Base-by-base conservation (phyloP, 2,113 vertebrate genomes). In the Zosterops pallidus region DNA sequence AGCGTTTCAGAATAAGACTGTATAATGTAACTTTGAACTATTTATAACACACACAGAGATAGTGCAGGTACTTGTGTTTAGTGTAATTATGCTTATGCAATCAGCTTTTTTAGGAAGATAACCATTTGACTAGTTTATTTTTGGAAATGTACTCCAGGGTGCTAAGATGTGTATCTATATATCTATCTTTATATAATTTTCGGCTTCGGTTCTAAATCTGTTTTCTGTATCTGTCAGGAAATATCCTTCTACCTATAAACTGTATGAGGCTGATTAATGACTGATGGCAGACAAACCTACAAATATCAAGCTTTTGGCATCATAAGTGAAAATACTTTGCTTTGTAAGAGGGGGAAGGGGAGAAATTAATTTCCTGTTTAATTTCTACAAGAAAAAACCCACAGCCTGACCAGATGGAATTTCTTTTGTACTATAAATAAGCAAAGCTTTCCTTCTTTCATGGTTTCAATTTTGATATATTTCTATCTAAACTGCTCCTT, bases 61-160 rank as follows among this genome's bases (percentile, higher is more conserved):
- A 97, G 97, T 96, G 94, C 97, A 98, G 97, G 97, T 97, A 91
- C 97, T 92, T 96, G 59, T 97, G 96, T 98, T 96, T 97, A 97
- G 97, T 97, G 97, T 97, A 94, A 93, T 97, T 97, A 98, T 98
- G 97, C 98, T 98, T 98, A 96, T 97, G 77, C 82, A 97, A 94
- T 86, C 67, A 96, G 96, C 96, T 93, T 97, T 98, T 98, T 98
- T 96, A 97, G 95, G 96, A 97, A 97, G 96, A 95, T 96, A 95
- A 96, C 97, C 94, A 94, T 98, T 98, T 98, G 93, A 96, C 88
- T 86, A 89, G 95, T 92, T 84, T 98, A 98, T 98, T 97, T 98
- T 98, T 98, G 98, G 97, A 97, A 98, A 78, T 89, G 88, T 96
- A 96, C 97, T 98, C 97, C 97, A 80, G 89, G 74, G 97, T 97